Conservation (phyloP, 2,888 invertebrate species). For the Drosophila merina region DNA sequence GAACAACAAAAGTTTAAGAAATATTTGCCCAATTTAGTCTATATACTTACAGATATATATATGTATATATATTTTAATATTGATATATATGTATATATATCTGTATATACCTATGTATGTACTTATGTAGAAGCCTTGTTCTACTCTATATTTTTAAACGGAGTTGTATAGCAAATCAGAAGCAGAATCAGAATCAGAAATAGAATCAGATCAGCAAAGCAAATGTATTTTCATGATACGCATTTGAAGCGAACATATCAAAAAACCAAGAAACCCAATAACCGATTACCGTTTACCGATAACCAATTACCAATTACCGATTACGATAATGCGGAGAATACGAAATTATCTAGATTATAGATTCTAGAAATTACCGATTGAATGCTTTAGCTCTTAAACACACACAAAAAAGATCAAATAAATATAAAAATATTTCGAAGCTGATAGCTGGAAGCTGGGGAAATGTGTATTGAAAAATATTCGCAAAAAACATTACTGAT, state of each 20-base stretch:
- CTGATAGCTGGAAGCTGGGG: constrained; percentile 50
- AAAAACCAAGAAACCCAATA: constrained; percentile 24
- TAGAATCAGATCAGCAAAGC: constrained; percentile 42
- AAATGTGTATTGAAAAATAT: constrained; percentile 19
- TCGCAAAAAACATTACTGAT: constrained; percentile 39
- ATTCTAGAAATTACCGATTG: constrained; percentile 10
- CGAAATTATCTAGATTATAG: constrained; percentile 29
- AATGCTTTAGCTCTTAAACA: constrained; percentile 22
- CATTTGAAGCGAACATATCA: constrained; percentile 76
- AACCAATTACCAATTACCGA: constrained; percentile 16
- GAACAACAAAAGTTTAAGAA: constrained; percentile 14
- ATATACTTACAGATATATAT: constrained; percentile 26
- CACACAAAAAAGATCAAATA: constrained; percentile 2
- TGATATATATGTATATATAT: constrained; percentile 34
- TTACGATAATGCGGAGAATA: constrained; percentile 9
- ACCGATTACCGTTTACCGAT: constrained; percentile 16
- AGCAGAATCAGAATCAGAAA: constrained; percentile 4
- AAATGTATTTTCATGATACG: constrained; percentile 73
- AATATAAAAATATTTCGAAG: constrained; percentile 40
- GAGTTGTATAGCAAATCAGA: constrained; percentile 56
- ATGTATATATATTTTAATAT: constrained; percentile 17
- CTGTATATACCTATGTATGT: constrained; percentile 52
- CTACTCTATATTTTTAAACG: constrained; percentile 57
- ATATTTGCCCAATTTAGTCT: constrained; percentile 54
- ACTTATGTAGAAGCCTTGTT: constrained; percentile 55